These are phyloP conservation scores for Aplysina aerophoba DNA, from an alignment of 37 sponge, comb jelly and placozoan genomes.

Conservation along the genomic window DNA sequence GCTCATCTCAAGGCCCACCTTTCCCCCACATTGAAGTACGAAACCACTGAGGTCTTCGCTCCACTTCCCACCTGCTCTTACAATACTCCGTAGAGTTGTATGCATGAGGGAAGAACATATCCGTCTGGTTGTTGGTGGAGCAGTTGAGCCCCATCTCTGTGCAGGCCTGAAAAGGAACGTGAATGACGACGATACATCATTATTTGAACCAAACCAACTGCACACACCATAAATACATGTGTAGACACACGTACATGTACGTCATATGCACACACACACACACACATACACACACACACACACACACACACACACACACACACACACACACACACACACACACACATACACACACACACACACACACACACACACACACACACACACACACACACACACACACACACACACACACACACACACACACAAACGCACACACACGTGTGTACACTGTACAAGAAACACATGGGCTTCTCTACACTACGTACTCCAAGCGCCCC, in stretches of 20 bases:
- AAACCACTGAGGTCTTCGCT: slow-evolving; percentile 51
- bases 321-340: too few species aligned
- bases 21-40: slow-evolving; percentile 67
- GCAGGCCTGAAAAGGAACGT: slow-evolving; percentile 66
- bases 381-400: too few species aligned
- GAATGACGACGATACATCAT: too few species aligned
- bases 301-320: too few species aligned
- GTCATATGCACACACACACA: slow-evolving; percentile 7
- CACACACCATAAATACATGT: background rate
- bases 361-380: too few species aligned
- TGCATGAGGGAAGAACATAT: slow-evolving; percentile 83
- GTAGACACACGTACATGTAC: background rate
- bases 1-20: slow-evolving; percentile 29
- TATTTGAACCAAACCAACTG: too few species aligned
- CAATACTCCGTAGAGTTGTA: slow-evolving; percentile 59
- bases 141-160: slow-evolving; percentile 77
- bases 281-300: background rate
- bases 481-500: too few species aligned
- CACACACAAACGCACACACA: too few species aligned
- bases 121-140: slow-evolving; percentile 79
- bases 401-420: too few species aligned
- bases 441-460: too few species aligned
- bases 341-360: too few species aligned
- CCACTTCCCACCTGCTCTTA: slow-evolving; percentile 46
- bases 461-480: too few species aligned